Evolutionary conservation across 2,113 vertebrate species (phyloP).

Genomic region (Phainopepla nitens): DNA sequence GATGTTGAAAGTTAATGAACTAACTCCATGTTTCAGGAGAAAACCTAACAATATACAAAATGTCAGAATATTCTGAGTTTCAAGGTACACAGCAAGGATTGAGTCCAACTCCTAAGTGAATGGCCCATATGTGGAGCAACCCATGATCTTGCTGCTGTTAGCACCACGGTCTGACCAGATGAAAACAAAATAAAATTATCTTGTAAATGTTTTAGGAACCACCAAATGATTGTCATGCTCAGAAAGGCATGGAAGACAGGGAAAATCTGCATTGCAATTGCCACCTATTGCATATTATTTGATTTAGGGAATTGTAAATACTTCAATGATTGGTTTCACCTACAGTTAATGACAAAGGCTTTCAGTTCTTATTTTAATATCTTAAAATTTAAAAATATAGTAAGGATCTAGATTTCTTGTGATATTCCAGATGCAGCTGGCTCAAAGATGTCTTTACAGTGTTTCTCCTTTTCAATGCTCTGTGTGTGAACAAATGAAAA

Average conservation of each 20-base stretch:
- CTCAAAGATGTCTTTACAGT: background rate
- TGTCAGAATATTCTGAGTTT: background rate
- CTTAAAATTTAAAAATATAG: background rate
- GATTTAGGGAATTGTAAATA: background rate
- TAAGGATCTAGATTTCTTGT: background rate
- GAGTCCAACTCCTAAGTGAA: background rate
- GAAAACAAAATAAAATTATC: background rate
- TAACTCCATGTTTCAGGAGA: background rate
- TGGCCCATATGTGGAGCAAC: fast-evolving
- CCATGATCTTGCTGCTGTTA: background rate
- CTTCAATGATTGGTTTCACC: background rate
- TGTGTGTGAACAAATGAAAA: background rate
- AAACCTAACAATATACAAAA: background rate
- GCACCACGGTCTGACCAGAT: background rate
- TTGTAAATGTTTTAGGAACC: background rate
- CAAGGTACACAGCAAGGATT: background rate
- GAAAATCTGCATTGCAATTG: background rate
- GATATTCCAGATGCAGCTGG: background rate
- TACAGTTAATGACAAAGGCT: background rate
- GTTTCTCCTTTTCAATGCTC: background rate
- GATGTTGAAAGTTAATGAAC: background rate
- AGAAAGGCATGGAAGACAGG: background rate
- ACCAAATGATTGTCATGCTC: background rate
- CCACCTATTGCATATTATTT: background rate
- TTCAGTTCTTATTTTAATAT: background rate